Evolutionary conservation across 2,888 invertebrate genomes (phyloP).

Genomic region (Drosophila eohydei): DNA sequence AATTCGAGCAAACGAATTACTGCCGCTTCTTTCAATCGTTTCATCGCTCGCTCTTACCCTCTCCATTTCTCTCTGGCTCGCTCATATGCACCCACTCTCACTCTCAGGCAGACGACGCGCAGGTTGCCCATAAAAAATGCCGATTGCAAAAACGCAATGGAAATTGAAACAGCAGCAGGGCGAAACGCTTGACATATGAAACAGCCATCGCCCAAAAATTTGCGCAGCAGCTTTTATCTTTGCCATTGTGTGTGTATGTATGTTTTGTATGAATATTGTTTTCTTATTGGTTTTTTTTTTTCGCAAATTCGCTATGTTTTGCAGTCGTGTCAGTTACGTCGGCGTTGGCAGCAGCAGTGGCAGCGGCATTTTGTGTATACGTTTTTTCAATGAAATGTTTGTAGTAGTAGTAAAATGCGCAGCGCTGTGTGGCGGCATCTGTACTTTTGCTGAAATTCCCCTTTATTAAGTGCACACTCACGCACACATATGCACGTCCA

Average conservation of each 20-base stretch:
- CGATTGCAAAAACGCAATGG: constrained; percentile 62
- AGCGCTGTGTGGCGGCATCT: constrained; percentile 74
- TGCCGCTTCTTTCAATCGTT: constrained; percentile 9
- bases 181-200: constrained; percentile 53
- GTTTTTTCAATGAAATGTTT: constrained; percentile 70
- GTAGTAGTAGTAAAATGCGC: constrained; percentile 68
- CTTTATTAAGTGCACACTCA: constrained; percentile 33
- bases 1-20: constrained; percentile 39
- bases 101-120: constrained; percentile 43
- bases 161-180: constrained; percentile 45
- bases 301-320: constrained; percentile 35
- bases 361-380: constrained; percentile 58
- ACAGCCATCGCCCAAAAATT: constrained; percentile 79
- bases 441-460: constrained; percentile 69
- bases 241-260: constrained; percentile 20
- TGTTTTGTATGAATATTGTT: constrained; percentile 41
- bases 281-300: constrained; percentile 47
- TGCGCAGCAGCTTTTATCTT: constrained; percentile 78
- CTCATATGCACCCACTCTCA: constrained; percentile 43
- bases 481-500: constrained; percentile 2
- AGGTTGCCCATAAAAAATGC: constrained; percentile 71
- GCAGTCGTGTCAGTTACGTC: constrained; percentile 22
- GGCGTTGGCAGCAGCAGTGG: constrained; percentile 43
- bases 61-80: constrained; percentile 10
- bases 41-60: constrained; percentile 4